These are phyloP conservation scores for Phycodurus eques DNA, from an alignment of 2,113 vertebrate species.

Conservation along the genomic window DNA sequence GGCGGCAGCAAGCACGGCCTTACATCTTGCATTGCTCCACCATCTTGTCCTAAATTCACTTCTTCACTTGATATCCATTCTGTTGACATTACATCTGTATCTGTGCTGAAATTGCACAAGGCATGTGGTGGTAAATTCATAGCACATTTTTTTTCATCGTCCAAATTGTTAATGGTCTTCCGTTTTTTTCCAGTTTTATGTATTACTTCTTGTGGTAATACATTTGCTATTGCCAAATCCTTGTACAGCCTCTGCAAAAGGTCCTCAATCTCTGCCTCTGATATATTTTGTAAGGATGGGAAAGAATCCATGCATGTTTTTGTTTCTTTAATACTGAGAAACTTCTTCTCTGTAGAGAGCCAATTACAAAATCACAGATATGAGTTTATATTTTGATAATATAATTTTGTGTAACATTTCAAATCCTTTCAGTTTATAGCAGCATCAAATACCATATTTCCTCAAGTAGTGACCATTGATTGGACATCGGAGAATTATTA, in stretches of 20 bases:
- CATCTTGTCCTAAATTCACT: neutral
- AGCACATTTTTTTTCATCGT: neutral
- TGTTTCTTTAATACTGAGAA: conserved; percentile 1
- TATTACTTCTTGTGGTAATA: neutral
- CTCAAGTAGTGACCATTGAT: conserved; percentile 1
- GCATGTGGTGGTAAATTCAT: no score
- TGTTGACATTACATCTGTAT: neutral
- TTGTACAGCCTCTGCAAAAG: conserved; percentile 1
- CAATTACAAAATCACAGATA: conserved; percentile 1
- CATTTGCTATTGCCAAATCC: conserved; percentile 5
- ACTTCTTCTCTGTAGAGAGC: conserved; percentile 2
- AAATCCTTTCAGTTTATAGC: neutral
- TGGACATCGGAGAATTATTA: no score
- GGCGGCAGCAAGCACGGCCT: neutral
- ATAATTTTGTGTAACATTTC: neutral
- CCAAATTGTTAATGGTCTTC: no score
- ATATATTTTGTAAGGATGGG: conserved; percentile 6
- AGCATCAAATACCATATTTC: neutral
- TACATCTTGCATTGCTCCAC: neutral
- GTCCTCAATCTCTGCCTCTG: neutral
- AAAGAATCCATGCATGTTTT: neutral
- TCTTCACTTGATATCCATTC: neutral
- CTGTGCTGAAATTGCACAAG: neutral
- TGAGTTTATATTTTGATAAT: neutral
- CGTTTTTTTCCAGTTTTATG: neutral